These are phyloP conservation scores for Amblyjoppa fuscipennis DNA, from an alignment of 2,888 invertebrate species.

Conservation along the genomic window DNA sequence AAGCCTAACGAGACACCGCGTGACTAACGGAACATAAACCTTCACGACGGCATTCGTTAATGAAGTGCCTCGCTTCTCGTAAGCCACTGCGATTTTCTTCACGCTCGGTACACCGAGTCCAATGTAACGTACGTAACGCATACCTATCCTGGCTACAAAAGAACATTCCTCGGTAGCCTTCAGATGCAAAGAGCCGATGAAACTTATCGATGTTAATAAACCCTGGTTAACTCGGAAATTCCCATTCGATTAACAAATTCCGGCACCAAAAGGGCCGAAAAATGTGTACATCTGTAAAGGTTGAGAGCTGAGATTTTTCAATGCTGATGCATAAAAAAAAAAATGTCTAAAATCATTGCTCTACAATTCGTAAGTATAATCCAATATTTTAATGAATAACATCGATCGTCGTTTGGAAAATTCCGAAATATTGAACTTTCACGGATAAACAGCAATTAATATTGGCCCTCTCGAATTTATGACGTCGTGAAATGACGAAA, in stretches of 20 bases:
- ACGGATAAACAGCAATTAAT: too few relatives aligned
- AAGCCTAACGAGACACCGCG: slow-evolving; percentile 74
- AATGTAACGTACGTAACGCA: slow-evolving; percentile 17
- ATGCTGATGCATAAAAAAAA: not conserved
- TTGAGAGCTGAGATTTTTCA: too few relatives aligned
- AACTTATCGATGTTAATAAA: not conserved
- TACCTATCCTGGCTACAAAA: slow-evolving; percentile 10
- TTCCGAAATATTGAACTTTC: not conserved
- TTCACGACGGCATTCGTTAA: slow-evolving; percentile 74
- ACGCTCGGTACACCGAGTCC: slow-evolving; percentile 38
- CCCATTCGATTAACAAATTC: not conserved
- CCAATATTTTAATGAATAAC: not conserved
- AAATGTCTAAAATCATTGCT: too few relatives aligned
- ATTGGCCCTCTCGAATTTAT: too few relatives aligned
- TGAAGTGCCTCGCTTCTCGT: slow-evolving; percentile 70
- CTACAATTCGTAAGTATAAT: not conserved
- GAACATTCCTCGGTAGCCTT: slow-evolving; percentile 6
- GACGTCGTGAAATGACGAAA: too few relatives aligned
- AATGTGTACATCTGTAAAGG: too few relatives aligned
- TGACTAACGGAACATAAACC: slow-evolving; percentile 74
- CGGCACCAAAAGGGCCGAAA: too few relatives aligned
- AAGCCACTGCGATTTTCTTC: slow-evolving; percentile 49
- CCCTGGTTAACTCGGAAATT: slow-evolving; percentile 1
- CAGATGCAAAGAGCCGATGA: not conserved
- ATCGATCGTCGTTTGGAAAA: not conserved